phyloP scores from a whole-genome alignment of 2,888 invertebrate species.

The Andrena dorsata region DNA sequence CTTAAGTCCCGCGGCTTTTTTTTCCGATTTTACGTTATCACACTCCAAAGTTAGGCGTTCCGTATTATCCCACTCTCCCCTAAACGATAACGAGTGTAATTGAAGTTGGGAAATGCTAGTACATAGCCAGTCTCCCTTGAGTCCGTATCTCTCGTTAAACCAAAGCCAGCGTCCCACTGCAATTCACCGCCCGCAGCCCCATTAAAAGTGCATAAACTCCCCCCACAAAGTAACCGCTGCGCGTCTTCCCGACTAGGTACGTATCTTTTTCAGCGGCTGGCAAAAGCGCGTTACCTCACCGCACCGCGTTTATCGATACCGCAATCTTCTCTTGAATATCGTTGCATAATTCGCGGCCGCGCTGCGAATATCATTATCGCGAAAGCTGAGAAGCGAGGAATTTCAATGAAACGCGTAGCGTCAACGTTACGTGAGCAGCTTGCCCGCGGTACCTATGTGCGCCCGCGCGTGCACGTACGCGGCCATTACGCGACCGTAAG shows the following conservation, averaged over 20 bases:
- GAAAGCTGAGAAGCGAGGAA: constrained; percentile 56
- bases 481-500: constrained; percentile 32
- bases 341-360: constrained; percentile 55
- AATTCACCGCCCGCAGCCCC: constrained; percentile 31
- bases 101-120: no score
- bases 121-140: constrained; percentile 11
- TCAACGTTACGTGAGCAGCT: constrained; percentile 28
- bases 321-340: constrained; percentile 46
- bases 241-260: constrained; percentile 10
- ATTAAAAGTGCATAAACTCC: constrained; percentile 42
- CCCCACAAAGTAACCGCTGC: constrained; percentile 13
- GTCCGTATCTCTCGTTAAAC: constrained; percentile 30
- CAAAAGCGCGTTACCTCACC: constrained; percentile 33
- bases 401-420: constrained; percentile 46
- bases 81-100: no score
- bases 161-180: background rate
- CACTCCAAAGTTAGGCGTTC: no score
- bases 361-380: constrained; percentile 58
- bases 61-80: no score
- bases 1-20: no score
- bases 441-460: background rate
- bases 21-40: no score
- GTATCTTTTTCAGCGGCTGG: constrained; percentile 28
- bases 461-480: background rate
- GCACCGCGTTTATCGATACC: constrained; percentile 47